Evolutionary conservation across 2,797 vertebrate genomes (phyloP).

Genomic region (Eutrigla gurnardus): DNA sequence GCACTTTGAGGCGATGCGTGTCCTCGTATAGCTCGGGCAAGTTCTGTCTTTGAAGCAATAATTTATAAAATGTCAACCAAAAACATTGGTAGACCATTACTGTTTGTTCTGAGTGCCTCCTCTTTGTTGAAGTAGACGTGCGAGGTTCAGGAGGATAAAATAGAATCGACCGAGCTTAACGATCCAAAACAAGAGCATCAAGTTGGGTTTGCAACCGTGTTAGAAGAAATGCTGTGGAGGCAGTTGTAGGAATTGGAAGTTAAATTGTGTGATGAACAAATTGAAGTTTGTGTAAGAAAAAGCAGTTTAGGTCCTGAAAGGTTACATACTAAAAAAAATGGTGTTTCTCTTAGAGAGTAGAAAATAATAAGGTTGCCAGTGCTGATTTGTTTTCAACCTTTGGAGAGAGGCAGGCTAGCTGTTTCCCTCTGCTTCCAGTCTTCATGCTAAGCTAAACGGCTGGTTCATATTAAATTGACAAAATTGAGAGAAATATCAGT

Average conservation of each 20-base stretch:
- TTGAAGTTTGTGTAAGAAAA: neutral
- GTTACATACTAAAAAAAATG: no score
- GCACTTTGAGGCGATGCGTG: conserved; percentile 46
- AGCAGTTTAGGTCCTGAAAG: no score
- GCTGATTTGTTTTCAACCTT: neutral
- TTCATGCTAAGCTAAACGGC: neutral
- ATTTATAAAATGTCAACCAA: conserved; percentile 48
- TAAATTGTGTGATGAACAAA: neutral
- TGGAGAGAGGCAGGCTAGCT: neutral
- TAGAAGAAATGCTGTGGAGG: neutral
- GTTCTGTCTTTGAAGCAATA: conserved; percentile 45
- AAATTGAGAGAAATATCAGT: neutral
- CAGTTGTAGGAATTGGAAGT: neutral
- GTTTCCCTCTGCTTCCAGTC: neutral
- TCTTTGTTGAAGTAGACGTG: conserved; percentile 18
- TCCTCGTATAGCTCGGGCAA: conserved; percentile 21
- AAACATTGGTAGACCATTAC: conserved; percentile 18
- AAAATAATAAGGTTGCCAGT: neutral
- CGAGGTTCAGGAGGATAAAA: neutral
- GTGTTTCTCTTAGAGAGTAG: no score
- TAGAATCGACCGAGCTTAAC: neutral
- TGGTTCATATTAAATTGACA: neutral
- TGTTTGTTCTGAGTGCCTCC: conserved; percentile 22
- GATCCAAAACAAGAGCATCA: neutral
- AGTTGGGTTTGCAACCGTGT: neutral